Evolutionary conservation across 2,888 invertebrate species (phyloP).

Genomic region (Monoplex corrugatus): DNA sequence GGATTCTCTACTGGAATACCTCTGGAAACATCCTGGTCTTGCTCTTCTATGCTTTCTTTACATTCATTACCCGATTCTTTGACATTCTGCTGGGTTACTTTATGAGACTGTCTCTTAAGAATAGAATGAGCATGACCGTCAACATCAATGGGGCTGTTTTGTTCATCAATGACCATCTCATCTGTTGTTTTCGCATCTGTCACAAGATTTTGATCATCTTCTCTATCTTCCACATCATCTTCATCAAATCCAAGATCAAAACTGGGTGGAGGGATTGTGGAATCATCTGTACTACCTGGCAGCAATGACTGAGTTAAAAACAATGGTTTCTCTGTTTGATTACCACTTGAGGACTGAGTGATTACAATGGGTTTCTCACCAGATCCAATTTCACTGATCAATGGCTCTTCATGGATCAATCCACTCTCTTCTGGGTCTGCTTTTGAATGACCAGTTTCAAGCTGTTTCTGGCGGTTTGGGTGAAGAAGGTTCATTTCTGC

Average conservation of each 20-base stretch:
- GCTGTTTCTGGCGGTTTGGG: not conserved
- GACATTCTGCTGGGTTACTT: not conserved
- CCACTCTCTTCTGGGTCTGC: not conserved
- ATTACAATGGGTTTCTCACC: not conserved
- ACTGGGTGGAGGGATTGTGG: constrained; percentile 26
- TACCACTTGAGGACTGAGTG: not conserved
- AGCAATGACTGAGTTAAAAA: not conserved
- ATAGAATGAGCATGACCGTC: not conserved
- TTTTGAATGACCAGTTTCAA: not conserved
- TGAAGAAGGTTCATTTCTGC: not conserved
- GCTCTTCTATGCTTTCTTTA: not conserved
- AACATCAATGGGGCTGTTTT: not conserved
- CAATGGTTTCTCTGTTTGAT: not conserved
- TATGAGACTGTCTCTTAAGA: not conserved
- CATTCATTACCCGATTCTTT: not conserved
- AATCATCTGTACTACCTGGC: not conserved
- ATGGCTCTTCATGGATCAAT: not conserved
- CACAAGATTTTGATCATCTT: constrained; percentile 34
- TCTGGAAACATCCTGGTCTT: not conserved
- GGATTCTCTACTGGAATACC: not conserved
- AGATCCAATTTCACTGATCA: not conserved
- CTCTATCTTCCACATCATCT: constrained; percentile 37
- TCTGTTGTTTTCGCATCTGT: not conserved
- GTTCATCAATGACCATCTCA: not conserved
- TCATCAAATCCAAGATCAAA: constrained; percentile 45